Percentiles rank a stretch among this genome's conserved stretches.
Evolutionary conservation across 2,797 vertebrate species (phyloP).

Genomic region (Artibeus lituratus): DNA sequence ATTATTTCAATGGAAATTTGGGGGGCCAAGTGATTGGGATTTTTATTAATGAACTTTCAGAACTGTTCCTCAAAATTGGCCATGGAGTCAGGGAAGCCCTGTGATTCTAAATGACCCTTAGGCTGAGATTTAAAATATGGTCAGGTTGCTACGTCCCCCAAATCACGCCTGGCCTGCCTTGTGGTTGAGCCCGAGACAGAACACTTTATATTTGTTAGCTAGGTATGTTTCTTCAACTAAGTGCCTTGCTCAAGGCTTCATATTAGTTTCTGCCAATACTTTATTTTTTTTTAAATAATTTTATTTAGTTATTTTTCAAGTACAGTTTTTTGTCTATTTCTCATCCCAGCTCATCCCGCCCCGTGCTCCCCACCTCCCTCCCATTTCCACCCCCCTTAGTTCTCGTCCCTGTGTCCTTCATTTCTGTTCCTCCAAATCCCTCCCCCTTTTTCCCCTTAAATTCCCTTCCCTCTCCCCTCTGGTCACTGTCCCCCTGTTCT

Average conservation of each 20-base stretch:
- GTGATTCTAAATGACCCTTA: background rate
- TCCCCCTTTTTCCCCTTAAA: too few species aligned
- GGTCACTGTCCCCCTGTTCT: too few species aligned
- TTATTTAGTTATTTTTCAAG: too few species aligned
- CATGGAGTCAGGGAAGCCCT: background rate
- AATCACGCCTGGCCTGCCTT: background rate
- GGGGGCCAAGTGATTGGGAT: background rate
- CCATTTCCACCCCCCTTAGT: too few species aligned
- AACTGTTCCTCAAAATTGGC: background rate
- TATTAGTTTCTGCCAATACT: background rate
- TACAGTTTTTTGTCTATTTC: too few species aligned
- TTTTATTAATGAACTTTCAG: conserved; percentile 31
- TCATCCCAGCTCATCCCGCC: too few species aligned
- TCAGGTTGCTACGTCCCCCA: background rate
- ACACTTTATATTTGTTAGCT: background rate
- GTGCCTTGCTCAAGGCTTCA: background rate
- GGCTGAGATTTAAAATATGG: background rate
- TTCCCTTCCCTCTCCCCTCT: too few species aligned
- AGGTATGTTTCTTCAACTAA: background rate
- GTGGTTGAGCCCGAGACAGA: conserved; percentile 13
- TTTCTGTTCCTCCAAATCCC: too few species aligned
- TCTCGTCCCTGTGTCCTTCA: too few species aligned
- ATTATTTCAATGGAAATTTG: conserved; percentile 52
- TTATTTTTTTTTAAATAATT: conserved; percentile 38
- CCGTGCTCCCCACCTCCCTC: too few species aligned